Evolutionary conservation across 2,113 vertebrate species (phyloP).

Genomic region (Vombatus ursinus): DNA sequence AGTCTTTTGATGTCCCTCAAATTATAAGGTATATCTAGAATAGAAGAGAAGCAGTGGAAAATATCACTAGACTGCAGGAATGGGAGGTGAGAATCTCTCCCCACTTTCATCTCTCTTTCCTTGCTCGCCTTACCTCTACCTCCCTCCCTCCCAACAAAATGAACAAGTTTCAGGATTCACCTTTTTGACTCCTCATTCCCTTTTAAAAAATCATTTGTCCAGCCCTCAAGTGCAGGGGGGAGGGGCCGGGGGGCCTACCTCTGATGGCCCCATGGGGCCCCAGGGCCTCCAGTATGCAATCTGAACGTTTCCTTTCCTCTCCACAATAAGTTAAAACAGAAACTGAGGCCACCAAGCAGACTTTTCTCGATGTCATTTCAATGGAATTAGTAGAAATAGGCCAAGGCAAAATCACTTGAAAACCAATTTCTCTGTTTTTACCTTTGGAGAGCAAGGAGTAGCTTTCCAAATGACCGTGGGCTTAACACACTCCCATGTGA

Average conservation of each 20-base stretch:
- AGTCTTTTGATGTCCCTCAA: background rate
- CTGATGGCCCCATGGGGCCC: background rate
- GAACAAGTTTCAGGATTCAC: background rate
- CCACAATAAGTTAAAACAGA: background rate
- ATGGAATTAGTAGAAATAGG: background rate
- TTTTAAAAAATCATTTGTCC: background rate
- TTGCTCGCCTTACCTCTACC: background rate
- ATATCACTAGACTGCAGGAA: background rate
- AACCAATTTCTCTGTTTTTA: constrained; percentile 17
- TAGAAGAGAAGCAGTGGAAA: background rate
- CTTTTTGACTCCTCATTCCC: background rate
- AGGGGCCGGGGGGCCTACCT: background rate
- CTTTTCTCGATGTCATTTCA: background rate
- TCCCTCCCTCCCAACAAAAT: background rate
- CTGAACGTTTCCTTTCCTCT: background rate
- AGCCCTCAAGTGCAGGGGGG: background rate
- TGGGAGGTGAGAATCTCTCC: background rate
- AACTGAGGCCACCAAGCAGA: background rate
- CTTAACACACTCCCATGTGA: background rate
- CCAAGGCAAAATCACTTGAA: background rate
- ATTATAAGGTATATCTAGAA: background rate
- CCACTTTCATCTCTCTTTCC: background rate
- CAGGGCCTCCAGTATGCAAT: background rate
- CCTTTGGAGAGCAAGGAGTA: background rate
- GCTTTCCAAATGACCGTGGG: background rate